Evolutionary conservation across 2,113 vertebrate genomes (phyloP), one percentile per base, ranked within the genome.

Genomic region (Ctenodactylus gundi): DNA sequence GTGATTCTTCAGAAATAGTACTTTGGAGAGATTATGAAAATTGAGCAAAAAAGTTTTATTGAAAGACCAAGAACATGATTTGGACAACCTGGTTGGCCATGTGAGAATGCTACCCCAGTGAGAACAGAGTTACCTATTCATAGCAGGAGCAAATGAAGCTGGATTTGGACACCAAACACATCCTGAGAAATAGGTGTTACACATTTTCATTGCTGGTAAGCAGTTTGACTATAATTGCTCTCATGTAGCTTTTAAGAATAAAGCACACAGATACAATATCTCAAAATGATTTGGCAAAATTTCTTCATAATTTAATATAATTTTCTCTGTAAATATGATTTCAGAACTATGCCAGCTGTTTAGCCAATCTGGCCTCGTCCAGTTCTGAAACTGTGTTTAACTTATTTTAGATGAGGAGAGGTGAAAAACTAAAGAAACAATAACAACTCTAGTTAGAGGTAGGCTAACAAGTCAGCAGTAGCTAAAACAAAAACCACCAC

Each of bases 261-360:
- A 49, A 72, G 46, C 14, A 75, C 39, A 17, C 4, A 85, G 12
- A 53, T 1, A 4, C 0, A 4, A n/a, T 27, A 76, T 34, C 41
- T 49, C 60, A 90, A 88, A 91, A 29, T 81, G 21, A 57, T 75
- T 68, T 49, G 18, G 44, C 57, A 34, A 73, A 80, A 95, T 55
- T 18, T 72, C 77, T 51, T 14, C 25, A 44, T 89, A 88, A 96
- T 88, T 91, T 92, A 92, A 85, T 60, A 55, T 53, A 75, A 58
- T 44, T 14, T 44, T 77, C 62, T 60, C 65, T 73, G 23, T 75
- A 90, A 85, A 88, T 83, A 34, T 36, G 8, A 93, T 90, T 88
- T 93, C 34, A 83, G 82, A 87, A 17, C 7, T 68, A 82, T 90
- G 7, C 0, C 21, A 58, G 72, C 91, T 91, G 44, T 82, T 94